Base-by-base conservation (phyloP, 2,888 invertebrate species). In the Lumbricus terrestris region DNA sequence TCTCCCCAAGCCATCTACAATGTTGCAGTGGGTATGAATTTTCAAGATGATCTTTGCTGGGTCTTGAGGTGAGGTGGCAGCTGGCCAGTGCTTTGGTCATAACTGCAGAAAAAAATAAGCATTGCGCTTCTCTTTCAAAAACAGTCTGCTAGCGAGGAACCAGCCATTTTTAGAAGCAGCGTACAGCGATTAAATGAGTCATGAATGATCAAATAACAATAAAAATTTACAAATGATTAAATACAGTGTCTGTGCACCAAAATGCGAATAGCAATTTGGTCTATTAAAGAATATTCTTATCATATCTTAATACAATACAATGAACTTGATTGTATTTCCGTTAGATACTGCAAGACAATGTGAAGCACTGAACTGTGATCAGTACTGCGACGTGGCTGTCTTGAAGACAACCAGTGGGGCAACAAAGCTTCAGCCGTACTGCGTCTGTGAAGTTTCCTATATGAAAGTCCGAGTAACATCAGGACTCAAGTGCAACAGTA, bases 381-480 rank as follows among this genome's bases (percentile, higher is more conserved):
- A 90, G 42, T 40, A n/a, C 23, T 91, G 91, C 82, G 91, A 91
- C 69, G 89, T 89, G 23, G 89, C 90, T 34, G 82, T 90, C 13
- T 35, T 47, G 34, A 83, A 40, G 33, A 40, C 83, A 15, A 37
- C 23, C 18, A 88, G 88, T 54, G 37, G 88, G 37, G 23, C 88
- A 16, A 82, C 88, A 33, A 47, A 37, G n/a, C 85, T 83, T 35
- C 88, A 91, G 38, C 88, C 91, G 29, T 91, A 89, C 85, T 91
- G 91, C 38, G 85, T 90, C 69, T 91, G 91, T 42, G 29, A 69
- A 33, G 42, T 91, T n/a, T 54, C 88, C 0, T 89, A 35, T 54
- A 91, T 90, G 90, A 90, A 90, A 82, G 88, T 91, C 20, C 34
- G 90, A 83, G 90, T 91, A 29, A 88, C 89, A n/a, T 90, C 82